phyloP scores from a whole-genome alignment of 2,888 invertebrate species.

The Brachypalpus laphriformis region DNA sequence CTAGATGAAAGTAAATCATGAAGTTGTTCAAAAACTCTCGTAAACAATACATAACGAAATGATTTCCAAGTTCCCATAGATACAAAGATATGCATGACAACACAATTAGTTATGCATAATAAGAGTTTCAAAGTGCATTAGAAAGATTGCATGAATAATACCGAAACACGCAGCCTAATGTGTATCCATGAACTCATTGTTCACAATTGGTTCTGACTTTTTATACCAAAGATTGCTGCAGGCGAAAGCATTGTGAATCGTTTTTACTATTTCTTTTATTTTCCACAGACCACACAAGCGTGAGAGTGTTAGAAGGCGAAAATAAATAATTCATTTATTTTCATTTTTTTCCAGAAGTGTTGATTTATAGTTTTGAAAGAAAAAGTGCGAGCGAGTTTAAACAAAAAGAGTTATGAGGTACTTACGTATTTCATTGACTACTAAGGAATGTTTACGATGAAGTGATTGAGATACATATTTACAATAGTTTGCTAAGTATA shows the following conservation, averaged over 20 bases:
- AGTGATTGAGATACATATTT: too few species aligned
- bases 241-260: background rate
- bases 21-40: background rate
- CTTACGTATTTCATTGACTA: background rate
- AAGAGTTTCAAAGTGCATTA: background rate
- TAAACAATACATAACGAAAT: background rate
- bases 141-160: slow-evolving; percentile 1
- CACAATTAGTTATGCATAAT: slow-evolving; percentile 15
- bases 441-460: too few species aligned
- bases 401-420: background rate
- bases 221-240: background rate
- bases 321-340: slow-evolving; percentile 6
- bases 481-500: too few species aligned
- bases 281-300: background rate
- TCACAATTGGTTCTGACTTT: background rate
- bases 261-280: background rate
- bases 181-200: background rate
- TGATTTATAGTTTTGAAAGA: background rate
- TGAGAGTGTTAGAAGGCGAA: background rate
- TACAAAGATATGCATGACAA: background rate
- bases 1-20: background rate
- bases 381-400: background rate
- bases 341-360: background rate
- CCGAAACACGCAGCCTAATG: background rate
- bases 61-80: background rate